Conservation (phyloP, 2,797 vertebrate genomes). For the Onychomys arenicola region DNA sequence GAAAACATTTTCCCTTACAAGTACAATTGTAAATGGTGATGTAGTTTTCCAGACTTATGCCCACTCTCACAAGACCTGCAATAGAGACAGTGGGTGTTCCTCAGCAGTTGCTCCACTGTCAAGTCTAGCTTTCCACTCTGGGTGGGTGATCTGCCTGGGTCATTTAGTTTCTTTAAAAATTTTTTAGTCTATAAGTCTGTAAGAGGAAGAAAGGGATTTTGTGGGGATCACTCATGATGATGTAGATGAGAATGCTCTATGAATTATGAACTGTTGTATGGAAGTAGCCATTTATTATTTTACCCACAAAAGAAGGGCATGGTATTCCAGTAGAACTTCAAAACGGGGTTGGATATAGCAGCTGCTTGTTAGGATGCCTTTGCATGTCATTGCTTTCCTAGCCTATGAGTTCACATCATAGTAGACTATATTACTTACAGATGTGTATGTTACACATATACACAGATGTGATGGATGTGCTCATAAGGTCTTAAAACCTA, state of each 20-base stretch:
- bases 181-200: slow-evolving; percentile 26
- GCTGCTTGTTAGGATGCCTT: neutral
- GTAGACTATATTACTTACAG: neutral
- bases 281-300: slow-evolving; percentile 38
- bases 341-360: neutral
- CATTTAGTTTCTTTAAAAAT: neutral
- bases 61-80: neutral
- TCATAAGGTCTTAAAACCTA: neutral
- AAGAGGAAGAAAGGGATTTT: slow-evolving; percentile 13
- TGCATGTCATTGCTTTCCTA: neutral
- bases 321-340: neutral
- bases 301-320: neutral
- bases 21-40: slow-evolving; percentile 53
- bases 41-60: slow-evolving; percentile 14
- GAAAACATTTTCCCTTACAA: slow-evolving; percentile 58
- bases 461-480: neutral
- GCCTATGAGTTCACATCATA: neutral
- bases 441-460: no score
- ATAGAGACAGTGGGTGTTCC: neutral
- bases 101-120: neutral
- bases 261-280: slow-evolving; percentile 3
- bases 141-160: neutral
- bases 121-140: slow-evolving; percentile 32
- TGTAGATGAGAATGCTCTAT: slow-evolving; percentile 30
- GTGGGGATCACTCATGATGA: neutral